Percentiles rank a stretch among this genome's conserved stretches.
phyloP scores from a whole-genome alignment of 2,888 invertebrate genomes.

The Latrodectus elegans region DNA sequence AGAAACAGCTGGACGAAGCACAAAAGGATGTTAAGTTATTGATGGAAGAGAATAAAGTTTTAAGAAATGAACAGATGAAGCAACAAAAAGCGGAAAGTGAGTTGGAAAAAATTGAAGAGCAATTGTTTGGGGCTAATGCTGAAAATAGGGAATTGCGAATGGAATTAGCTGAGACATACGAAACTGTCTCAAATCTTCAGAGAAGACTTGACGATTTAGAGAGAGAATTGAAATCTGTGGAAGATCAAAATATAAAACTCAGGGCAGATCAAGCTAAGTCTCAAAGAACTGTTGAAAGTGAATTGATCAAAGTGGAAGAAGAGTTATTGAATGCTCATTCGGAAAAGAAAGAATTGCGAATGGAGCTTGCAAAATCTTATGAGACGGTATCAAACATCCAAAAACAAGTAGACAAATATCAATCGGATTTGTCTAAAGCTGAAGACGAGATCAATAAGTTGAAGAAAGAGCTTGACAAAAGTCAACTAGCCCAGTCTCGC shows the following conservation, averaged over 20 bases:
- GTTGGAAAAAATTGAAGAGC: conserved; percentile 61
- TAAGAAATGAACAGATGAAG: conserved; percentile 64
- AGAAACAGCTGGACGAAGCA: conserved; percentile 62
- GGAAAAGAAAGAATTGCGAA: conserved; percentile 63
- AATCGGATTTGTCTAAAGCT: conserved; percentile 52
- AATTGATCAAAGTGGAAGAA: conserved; percentile 65
- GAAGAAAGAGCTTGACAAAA: conserved; percentile 60
- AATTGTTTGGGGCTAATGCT: conserved; percentile 56
- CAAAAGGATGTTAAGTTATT: conserved; percentile 65
- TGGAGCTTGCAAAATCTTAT: conserved; percentile 65
- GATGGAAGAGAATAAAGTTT: conserved; percentile 69
- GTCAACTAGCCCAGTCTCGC: conserved; percentile 49
- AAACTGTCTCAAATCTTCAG: conserved; percentile 67
- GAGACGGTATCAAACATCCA: conserved; percentile 60
- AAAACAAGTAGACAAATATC: conserved; percentile 63
- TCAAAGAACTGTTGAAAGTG: conserved; percentile 66
- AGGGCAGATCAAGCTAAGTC: conserved; percentile 65
- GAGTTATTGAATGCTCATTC: conserved; percentile 63
- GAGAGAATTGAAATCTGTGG: conserved; percentile 59
- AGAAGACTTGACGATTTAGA: conserved; percentile 63
- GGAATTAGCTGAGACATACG: conserved; percentile 65
- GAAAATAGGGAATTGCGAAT: conserved; percentile 64
- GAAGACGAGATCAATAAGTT: conserved; percentile 61
- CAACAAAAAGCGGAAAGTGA: conserved; percentile 63
- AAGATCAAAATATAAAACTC: conserved; percentile 59